These are phyloP conservation scores for Drosophila emarginata DNA, from an alignment of 2,888 invertebrate genomes.

Conservation along the genomic window DNA sequence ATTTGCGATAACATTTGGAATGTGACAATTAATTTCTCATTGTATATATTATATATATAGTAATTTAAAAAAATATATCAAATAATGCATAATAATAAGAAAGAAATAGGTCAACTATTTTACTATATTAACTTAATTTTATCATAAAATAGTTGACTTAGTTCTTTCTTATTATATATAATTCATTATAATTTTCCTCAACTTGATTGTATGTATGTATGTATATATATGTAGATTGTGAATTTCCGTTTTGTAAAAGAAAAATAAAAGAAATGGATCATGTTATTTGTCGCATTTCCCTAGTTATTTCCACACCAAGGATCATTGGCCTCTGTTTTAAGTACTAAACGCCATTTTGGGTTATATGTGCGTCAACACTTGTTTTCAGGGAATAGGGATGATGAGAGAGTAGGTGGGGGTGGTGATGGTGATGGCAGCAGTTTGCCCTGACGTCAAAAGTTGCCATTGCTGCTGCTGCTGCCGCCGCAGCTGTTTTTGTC, in stretches of 20 bases:
- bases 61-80: too few species aligned
- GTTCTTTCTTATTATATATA: too few species aligned
- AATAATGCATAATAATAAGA: too few species aligned
- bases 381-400: not conserved
- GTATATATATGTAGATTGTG: not conserved
- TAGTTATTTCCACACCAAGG: constrained; percentile 41
- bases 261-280: constrained; percentile 41
- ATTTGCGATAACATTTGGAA: too few species aligned
- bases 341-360: constrained; percentile 30
- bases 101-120: too few species aligned
- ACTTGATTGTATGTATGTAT: not conserved
- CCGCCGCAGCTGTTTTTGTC: constrained; percentile 65
- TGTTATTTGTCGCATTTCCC: not conserved
- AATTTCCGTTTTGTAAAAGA: not conserved
- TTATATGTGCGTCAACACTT: constrained; percentile 65
- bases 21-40: too few species aligned
- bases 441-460: constrained; percentile 7
- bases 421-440: not conserved
- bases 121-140: too few species aligned
- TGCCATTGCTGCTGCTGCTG: not conserved
- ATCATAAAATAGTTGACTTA: too few species aligned
- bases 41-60: too few species aligned
- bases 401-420: not conserved
- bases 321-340: constrained; percentile 58
- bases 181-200: too few species aligned